phyloP scores from a whole-genome alignment of 1,140 invertebrate genomes.

The Acromyrmex charruanus region DNA sequence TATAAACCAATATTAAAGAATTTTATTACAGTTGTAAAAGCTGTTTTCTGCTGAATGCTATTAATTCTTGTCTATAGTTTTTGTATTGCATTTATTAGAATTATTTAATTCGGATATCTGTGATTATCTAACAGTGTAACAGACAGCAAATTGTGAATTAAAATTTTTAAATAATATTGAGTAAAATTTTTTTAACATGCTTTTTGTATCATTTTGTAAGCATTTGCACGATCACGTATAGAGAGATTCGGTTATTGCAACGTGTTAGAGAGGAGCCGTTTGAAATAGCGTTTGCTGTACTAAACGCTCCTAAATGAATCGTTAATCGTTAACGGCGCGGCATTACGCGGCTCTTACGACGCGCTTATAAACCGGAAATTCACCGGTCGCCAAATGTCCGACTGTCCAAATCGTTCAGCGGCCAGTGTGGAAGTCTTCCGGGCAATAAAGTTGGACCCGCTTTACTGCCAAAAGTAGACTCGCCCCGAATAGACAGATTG shows the following conservation, averaged over 20 bases:
- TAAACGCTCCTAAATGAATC: constrained; percentile 86
- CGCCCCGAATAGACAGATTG: constrained; percentile 57
- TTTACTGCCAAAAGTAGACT: constrained; percentile 80
- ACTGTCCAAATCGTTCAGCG: constrained; percentile 81
- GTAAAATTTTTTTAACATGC: not conserved
- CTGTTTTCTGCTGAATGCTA: too few species aligned
- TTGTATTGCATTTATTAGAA: not conserved
- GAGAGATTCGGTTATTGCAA: constrained; percentile 52
- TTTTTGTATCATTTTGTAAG: constrained; percentile 52
- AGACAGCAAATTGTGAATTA: not conserved
- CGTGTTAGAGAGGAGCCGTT: constrained; percentile 39
- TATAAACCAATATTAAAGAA: too few species aligned
- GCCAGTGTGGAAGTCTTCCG: constrained; percentile 75
- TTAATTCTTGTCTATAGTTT: not conserved
- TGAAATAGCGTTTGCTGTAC: constrained; percentile 69
- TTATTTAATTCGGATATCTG: not conserved
- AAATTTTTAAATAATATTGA: too few species aligned
- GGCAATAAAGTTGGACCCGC: constrained; percentile 81
- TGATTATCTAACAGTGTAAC: not conserved
- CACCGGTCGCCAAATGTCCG: constrained; percentile 78
- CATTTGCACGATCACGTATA: constrained; percentile 24
- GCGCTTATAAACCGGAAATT: constrained; percentile 86
- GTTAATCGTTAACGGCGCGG: constrained; percentile 85
- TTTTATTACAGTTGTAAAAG: too few species aligned
- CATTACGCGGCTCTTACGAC: constrained; percentile 80